Base-by-base conservation (phyloP, 2,797 vertebrate species). In the Enteromius afrohamiltoni region DNA sequence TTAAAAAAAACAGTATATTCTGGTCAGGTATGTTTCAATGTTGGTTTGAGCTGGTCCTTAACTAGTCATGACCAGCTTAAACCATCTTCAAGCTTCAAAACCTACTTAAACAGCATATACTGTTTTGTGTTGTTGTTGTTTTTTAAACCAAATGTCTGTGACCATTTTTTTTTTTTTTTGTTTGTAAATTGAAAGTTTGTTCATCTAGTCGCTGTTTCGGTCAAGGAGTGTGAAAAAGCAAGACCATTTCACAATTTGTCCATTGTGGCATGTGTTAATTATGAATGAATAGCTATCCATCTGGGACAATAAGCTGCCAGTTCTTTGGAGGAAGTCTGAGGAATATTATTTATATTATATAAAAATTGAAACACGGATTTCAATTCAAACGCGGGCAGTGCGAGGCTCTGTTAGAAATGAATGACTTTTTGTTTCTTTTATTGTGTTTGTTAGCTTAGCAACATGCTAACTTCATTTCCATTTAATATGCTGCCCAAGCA, bases 361-460 rank as follows among this genome's bases (percentile, higher is more conserved):
- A 40, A 58, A 76, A 23, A 9, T 40, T 9, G 16, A 53, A 31
- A 51, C 26, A 0, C 47, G 21, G 17, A 19, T n/a, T 58, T 58
- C n/a, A 23, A 58, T 23, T 58, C n/a, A 1, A 51, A 31, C 10
- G 29, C 9, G 17, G 23, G 4, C 16, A 8, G 26, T 2, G 7
- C 26, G 26, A 71, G 23, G 11, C 31, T n/a, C 11, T 53, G 17
- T 21, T n/a, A 21, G 6, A 53, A 74, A 37, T 55, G 0, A 58
- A 40, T 40, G 1, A 23, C 11, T 16, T 55, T 55, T 58, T 58
- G n/a, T 58, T 26, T 58, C 21, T 13, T 58, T 23, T 58, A 13
- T 58, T 60, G 51, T 40, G 17, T 47, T 62, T 77, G 26, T 79
- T 79, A 79, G 62, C 62, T 49, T 37, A 79, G 62, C 77, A 67